Percentiles rank a stretch among this genome's conserved stretches.
Evolutionary conservation across 2,797 vertebrate species (phyloP).

Genomic region (Siniperca undulata): DNA sequence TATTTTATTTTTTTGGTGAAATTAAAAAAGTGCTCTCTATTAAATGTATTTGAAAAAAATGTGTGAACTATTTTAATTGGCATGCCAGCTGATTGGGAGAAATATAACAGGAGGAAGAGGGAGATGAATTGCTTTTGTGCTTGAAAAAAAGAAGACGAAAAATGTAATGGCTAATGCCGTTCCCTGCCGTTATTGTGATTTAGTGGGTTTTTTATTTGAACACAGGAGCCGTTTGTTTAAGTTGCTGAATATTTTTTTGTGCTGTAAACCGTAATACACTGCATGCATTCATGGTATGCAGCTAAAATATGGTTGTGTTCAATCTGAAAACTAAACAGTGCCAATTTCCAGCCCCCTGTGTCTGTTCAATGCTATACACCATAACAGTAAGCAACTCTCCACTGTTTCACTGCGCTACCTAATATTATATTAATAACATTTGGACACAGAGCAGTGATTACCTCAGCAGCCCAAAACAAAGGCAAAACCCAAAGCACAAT

Average conservation of each 20-base stretch:
- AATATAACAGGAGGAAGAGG: conserved; percentile 37
- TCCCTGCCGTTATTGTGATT: conserved; percentile 70
- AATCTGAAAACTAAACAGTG: conserved; percentile 40
- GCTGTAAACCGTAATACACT: conserved; percentile 12
- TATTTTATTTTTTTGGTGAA: conserved; percentile 23
- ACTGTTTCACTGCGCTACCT: conserved; percentile 43
- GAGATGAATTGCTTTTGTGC: conserved; percentile 60
- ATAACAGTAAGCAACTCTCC: conserved; percentile 42
- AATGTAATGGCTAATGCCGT: conserved; percentile 37
- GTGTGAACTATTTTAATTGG: conserved; percentile 62
- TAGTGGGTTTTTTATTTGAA: conserved; percentile 76
- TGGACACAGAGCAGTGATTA: conserved; percentile 87
- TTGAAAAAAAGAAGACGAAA: conserved; percentile 35
- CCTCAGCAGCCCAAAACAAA: conserved; percentile 76
- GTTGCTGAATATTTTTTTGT: conserved; percentile 44
- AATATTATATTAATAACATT: conserved; percentile 82
- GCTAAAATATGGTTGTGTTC: conserved; percentile 38
- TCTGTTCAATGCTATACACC: conserved; percentile 28
- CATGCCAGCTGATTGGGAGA: conserved; percentile 46
- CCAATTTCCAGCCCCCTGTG: conserved; percentile 22
- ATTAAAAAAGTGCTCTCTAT: conserved; percentile 19
- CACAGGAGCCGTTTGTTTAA: conserved; percentile 79
- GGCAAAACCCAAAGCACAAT: conserved; percentile 57
- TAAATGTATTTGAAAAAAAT: conserved; percentile 50
- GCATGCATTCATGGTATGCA: neutral